These are phyloP conservation scores for Zaprionus kolodkinae DNA, from an alignment of 1,140 invertebrate species.

Conservation along the genomic window DNA sequence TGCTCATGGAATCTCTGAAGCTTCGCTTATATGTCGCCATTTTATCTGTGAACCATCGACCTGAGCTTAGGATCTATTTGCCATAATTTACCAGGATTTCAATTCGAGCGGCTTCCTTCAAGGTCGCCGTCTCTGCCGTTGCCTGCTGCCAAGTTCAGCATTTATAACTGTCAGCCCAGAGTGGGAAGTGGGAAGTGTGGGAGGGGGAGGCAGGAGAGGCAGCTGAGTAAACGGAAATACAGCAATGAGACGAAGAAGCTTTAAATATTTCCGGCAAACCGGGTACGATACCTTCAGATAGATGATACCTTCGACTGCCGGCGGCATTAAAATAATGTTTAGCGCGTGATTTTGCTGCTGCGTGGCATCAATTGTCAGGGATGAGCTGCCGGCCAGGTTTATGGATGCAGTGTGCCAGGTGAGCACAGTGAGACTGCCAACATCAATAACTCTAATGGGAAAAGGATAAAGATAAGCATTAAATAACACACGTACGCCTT, in stretches of 20 bases:
- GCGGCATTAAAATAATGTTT: constrained; percentile 79
- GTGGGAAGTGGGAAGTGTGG: not conserved
- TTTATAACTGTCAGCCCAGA: constrained; percentile 48
- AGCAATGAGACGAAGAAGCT: constrained; percentile 54
- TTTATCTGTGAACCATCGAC: constrained; percentile 16
- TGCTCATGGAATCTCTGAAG: not conserved
- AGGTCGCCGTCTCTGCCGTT: too few species aligned
- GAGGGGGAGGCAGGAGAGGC: too few species aligned
- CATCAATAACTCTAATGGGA: constrained; percentile 84
- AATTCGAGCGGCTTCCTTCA: constrained; percentile 51
- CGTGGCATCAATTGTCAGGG: constrained; percentile 79
- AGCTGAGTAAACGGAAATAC: constrained; percentile 41
- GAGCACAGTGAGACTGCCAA: constrained; percentile 54
- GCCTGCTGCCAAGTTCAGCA: constrained; percentile 41
- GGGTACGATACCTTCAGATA: not conserved
- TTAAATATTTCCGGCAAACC: constrained; percentile 61
- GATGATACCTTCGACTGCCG: constrained; percentile 39
- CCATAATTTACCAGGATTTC: constrained; percentile 34
- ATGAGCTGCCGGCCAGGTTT: constrained; percentile 70
- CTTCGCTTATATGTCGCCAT: not conserved
- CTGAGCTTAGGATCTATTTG: not conserved
- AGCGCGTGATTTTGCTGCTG: constrained; percentile 73
- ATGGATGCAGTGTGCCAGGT: constrained; percentile 50
- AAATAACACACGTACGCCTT: constrained; percentile 77
- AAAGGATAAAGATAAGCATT: constrained; percentile 84